Evolutionary conservation across 2,888 invertebrate genomes (phyloP), one percentile per base, ranked within the genome.

Genomic region (Palloptera scutellata): DNA sequence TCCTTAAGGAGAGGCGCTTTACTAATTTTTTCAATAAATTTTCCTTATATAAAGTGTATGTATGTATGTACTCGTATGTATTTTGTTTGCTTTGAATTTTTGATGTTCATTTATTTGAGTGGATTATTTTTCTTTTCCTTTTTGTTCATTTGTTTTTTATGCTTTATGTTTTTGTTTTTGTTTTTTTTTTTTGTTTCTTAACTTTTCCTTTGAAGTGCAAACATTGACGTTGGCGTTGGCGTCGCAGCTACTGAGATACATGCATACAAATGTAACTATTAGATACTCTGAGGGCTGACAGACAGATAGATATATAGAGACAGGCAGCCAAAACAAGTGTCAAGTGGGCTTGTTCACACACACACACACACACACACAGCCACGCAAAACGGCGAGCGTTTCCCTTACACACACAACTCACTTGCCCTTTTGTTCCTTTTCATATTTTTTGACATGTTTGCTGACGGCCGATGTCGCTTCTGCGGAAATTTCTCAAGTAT

Each of bases 91-190:
- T 70, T 71, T 70, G 64, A 66, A 69, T 66, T 69, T 60, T 67
- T 57, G 68, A 69, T 68, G 65, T 40, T 57, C 59, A 64, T 66
- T 70, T 71, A 64, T 62, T 71, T 70, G 67, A 61, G 67, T 69
- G 59, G 58, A 58, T 64, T 53, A 30, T 30, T 30, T 30, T 30
- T 43, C 40, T 20, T 45, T 43, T 15, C 41, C 51, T 20, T 48
- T 54, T 45, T 1, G 2, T 20, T 48, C 41, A 52, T 58, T 41
- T 53, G 53, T 13, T 13, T 9, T 61, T 41, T 19, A 30, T 61
- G 52, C 13, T 52, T 53, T 17, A 52, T 61, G 60, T 51, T 63
- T 20, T 55, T 53, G 53, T 13, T 3, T 53, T 42, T 54, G 48
- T 61, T 61, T 45, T 55, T 13, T 19, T 61, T 61, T 15, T 61